A percentile compares a stretch with the other conserved stretches of the same genome.
These are phyloP conservation scores for Hybognathus amarus DNA, from an alignment of 2,797 vertebrate species.

Conservation along the genomic window DNA sequence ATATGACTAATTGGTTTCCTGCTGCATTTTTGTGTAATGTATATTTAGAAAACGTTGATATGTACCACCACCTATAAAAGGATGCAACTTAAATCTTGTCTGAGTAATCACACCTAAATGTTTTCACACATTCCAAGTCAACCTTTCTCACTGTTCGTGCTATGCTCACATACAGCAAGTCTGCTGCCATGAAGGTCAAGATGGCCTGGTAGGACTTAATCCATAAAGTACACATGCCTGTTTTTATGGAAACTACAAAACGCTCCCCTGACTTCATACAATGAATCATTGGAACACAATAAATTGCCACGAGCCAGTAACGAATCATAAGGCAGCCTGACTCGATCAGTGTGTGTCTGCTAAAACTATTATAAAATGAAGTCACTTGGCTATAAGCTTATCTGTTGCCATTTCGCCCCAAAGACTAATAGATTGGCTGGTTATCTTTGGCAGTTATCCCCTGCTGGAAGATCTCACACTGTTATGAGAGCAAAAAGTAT, in stretches of 20 bases:
- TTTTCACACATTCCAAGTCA: neutral
- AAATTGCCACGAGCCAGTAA: slow-evolving; percentile 21
- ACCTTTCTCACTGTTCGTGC: slow-evolving; percentile 6
- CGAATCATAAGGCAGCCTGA: slow-evolving; percentile 15
- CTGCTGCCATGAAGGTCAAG: slow-evolving; percentile 4
- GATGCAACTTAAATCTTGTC: neutral
- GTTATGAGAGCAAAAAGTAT: too few relatives aligned
- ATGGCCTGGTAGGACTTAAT: slow-evolving; percentile 10
- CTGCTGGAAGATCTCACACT: slow-evolving; percentile 1
- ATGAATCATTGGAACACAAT: slow-evolving; percentile 7
- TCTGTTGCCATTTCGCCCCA: neutral
- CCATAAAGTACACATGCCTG: slow-evolving; percentile 47
- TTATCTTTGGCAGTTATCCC: neutral
- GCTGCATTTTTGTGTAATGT: neutral
- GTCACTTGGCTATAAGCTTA: slow-evolving; percentile 15
- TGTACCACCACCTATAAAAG: neutral
- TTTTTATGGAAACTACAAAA: slow-evolving; percentile 34
- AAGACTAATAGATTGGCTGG: neutral
- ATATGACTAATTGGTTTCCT: neutral
- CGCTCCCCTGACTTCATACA: slow-evolving; percentile 23
- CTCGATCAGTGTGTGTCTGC: neutral
- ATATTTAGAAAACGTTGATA: neutral
- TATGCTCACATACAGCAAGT: slow-evolving; percentile 61
- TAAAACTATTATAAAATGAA: slow-evolving; percentile 19
- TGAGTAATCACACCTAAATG: neutral